A percentile compares a stretch with the other conserved stretches of the same genome.
Evolutionary conservation across 2,113 vertebrate genomes (phyloP).

Genomic region (Ammodytes marinus): DNA sequence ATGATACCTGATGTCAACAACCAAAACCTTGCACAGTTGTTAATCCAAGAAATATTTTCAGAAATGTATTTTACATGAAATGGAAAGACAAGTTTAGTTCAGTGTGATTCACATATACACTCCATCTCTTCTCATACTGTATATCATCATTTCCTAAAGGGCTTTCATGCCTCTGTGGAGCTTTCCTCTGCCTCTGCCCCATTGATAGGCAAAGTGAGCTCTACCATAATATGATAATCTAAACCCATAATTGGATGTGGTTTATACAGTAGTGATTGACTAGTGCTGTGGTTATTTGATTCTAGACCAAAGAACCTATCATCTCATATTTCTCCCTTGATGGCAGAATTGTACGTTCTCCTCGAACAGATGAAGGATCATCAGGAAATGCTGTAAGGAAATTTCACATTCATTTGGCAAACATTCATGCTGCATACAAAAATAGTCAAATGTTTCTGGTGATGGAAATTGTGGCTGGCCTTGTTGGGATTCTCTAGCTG

Average conservation of each 20-base stretch:
- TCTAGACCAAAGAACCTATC: slow-evolving; percentile 57
- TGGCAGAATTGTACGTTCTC: slow-evolving; percentile 29
- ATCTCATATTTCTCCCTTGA: slow-evolving; percentile 42
- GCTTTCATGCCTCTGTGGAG: slow-evolving; percentile 34
- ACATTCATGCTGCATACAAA: neutral
- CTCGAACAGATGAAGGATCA: slow-evolving; percentile 17
- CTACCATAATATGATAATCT: slow-evolving; percentile 68
- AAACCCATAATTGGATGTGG: slow-evolving; percentile 69
- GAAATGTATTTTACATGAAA: slow-evolving; percentile 21
- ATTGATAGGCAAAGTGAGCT: slow-evolving; percentile 33
- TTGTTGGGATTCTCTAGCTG: neutral
- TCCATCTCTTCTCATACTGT: slow-evolving; percentile 40
- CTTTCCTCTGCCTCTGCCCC: slow-evolving; percentile 45
- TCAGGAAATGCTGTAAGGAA: slow-evolving; percentile 26
- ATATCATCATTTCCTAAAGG: slow-evolving; percentile 61
- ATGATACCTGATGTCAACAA: neutral
- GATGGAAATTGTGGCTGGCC: neutral
- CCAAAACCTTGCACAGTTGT: slow-evolving; percentile 4
- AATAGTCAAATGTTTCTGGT: slow-evolving; percentile 6
- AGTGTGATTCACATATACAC: slow-evolving; percentile 44
- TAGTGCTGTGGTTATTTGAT: slow-evolving; percentile 67
- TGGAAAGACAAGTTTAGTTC: slow-evolving; percentile 45
- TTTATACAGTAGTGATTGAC: slow-evolving; percentile 66
- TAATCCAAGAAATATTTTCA: neutral
- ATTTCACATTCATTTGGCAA: slow-evolving; percentile 8